Evolutionary conservation across 2,797 vertebrate species (phyloP), one percentile per base, ranked within the genome.

Genomic region (Erithacus rubecula): DNA sequence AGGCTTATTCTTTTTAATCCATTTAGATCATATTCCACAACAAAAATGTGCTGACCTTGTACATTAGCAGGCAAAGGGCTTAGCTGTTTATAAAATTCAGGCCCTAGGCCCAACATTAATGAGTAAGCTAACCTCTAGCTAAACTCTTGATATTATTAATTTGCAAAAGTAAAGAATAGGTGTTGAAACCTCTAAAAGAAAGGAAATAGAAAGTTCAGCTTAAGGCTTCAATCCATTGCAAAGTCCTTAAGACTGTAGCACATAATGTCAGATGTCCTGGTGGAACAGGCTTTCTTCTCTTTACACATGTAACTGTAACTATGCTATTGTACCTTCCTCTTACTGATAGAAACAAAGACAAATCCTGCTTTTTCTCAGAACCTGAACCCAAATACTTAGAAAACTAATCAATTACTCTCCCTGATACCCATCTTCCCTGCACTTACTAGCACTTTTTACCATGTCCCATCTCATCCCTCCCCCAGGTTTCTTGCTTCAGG

Each of bases 391-490:
- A 87, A 64, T 49, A 67, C 12, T 44, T 30, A 22, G 27, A 10
- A n/a, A 10, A 24, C 24, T 39, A 3, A 21, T 4, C 3, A 37
- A 2, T 32, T 26, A 17, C 6, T 7, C 4, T 29, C 2, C 4
- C 16, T 12, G 3, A 62, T 37, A 69, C 19, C 6, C 5, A 24
- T 22, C 11, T 47, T 44, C 23, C 9, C 76, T 90, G 65, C 11
- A 51, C 24, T 76, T 69, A 10, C 34, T 58, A 67, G 9, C 16
- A 18, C 17, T 43, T 89, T 51, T 64, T 69, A 8, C 19, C 49
- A 14, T 70, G 12, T 70, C n/a, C 36, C 32, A 41, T 43, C n/a
- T 93, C 56, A 51, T 59, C 12, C 7, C 9, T 82, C n/a, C 37
- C 36, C 4, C 18, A 68, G 16, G 6, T 29, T 56, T 68, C 83